These are phyloP conservation scores for Euleptes europaea DNA, from an alignment of 2,113 vertebrate species.

Conservation along the genomic window DNA sequence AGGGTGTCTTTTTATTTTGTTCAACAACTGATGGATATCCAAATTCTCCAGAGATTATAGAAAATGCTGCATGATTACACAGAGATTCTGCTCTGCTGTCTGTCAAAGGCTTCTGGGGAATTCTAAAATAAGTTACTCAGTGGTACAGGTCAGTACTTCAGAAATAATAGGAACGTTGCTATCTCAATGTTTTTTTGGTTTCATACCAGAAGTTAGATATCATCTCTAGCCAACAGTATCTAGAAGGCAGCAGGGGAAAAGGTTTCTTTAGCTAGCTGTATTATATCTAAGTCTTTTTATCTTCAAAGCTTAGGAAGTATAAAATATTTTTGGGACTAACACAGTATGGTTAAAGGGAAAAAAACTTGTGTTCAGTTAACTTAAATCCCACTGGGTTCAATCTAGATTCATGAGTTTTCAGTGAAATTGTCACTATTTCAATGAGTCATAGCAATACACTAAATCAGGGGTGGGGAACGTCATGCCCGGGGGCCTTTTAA, in stretches of 20 bases:
- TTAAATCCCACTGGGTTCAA: background rate
- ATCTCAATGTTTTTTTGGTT: slow-evolving; percentile 26
- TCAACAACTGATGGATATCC: background rate
- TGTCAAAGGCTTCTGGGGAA: slow-evolving; percentile 20
- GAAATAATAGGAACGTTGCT: slow-evolving; percentile 5
- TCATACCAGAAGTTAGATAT: background rate
- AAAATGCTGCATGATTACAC: slow-evolving; percentile 21
- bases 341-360: background rate
- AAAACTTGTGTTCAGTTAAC: background rate
- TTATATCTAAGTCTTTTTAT: background rate
- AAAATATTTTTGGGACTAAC: background rate
- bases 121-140: slow-evolving; percentile 32
- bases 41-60: slow-evolving; percentile 29
- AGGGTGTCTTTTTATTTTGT: background rate
- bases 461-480: too few species aligned
- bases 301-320: background rate
- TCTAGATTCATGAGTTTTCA: background rate
- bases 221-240: slow-evolving; percentile 10
- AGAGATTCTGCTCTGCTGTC: slow-evolving; percentile 24
- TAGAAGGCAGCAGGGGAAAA: background rate
- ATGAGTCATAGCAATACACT: background rate
- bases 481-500: too few species aligned
- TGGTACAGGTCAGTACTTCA: slow-evolving; percentile 36
- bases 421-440: background rate
- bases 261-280: background rate